Base-by-base conservation (phyloP, 2,113 vertebrate genomes). In the Chaenocephalus aceratus region DNA sequence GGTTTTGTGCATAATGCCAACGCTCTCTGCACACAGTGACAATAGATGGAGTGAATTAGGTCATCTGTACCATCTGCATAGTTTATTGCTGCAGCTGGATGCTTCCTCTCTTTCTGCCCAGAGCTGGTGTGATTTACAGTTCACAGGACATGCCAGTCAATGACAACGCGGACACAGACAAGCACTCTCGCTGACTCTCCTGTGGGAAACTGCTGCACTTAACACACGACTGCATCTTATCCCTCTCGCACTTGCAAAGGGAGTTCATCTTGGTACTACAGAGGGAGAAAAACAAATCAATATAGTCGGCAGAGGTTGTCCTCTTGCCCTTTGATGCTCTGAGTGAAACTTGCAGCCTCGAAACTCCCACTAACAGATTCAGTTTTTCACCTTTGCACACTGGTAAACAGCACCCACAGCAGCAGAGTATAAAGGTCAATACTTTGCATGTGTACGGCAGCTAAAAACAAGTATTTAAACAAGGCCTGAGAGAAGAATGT, bases 271-370 rank as follows among this genome's bases (percentile, higher is more conserved):
- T 15, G 73, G 48, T 57, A 52, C 71, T 52, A 75, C 30, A 36
- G 81, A 78, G 65, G 70, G 61, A 59, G 77, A 49, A 85, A 77
- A 85, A 73, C 36, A 78, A 84, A 91, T 91, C 89, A 53, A 91
- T 91, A 68, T 3, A 1, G 23, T 18, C 71, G 75, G 77, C 71
- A 76, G 85, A 75, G 72, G 67, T 76, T 82, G 82, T 89, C 83
- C 85, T 88, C 70, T 87, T 83, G 78, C 79, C 86, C 83, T 89
- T 83, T 75, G 72, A 87, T 65, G 72, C 68, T 79, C 58, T 54
- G 63, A 77, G 58, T 60, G 72, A 79, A 53, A 72, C 76, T 89
- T 80, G 59, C 82, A 76, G 79, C 68, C 72, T 68, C 60, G 54
- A 81, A 54, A 41, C 36, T 41, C 36, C 36, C 36, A 41, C 36